Evolutionary conservation across 2,113 vertebrate species (phyloP), one percentile per base, ranked within the genome.

Genomic region (Quiscalus mexicanus): DNA sequence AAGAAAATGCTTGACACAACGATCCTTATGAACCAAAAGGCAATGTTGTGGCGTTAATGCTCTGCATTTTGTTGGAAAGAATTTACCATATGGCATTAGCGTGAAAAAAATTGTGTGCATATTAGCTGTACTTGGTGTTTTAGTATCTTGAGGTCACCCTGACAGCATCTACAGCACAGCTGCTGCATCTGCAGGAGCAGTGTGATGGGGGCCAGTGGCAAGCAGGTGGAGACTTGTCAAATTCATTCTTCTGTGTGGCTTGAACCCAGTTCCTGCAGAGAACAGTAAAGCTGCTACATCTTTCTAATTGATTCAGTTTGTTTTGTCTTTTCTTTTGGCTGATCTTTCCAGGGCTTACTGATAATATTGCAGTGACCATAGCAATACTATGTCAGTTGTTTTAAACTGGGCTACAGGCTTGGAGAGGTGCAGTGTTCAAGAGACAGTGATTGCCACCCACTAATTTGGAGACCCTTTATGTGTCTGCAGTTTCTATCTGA

Each of bases 1-100:
- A 98, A 98, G 98, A 71, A 68, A 16, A 23, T 68, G 7, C 25
- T 69, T 33, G 33, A 44, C 6, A 4, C 55, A 56, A 25, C 7
- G 45, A 15, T 81, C 41, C 11, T 75, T 63, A 49, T 37, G 31
- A 82, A 30, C 7, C 49, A 70, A 35, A 56, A 59, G 27, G 3
- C 7, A 63, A 42, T 19, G 12, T 12, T 64, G 18, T 14, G 37
- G 8, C 3, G 0, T 78, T 75, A 71, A 65, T 1, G 5, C 10
- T 52, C 39, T 56, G 23, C 6, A 6, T 85, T 91, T 84, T 52
- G 10, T 62, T 39, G 39, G 55, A 49, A 71, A 52, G 8, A 35
- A 23, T 49, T 60, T 58, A 76, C 55, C 0, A 3, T 27, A 11
- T 39, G 49, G 11, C 28, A 50, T 44, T 70, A 71, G 70, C 42